A percentile compares a stretch with the other conserved stretches of the same genome.
Conservation (phyloP, 2,888 invertebrate species). For the Euplagia quadripunctaria region DNA sequence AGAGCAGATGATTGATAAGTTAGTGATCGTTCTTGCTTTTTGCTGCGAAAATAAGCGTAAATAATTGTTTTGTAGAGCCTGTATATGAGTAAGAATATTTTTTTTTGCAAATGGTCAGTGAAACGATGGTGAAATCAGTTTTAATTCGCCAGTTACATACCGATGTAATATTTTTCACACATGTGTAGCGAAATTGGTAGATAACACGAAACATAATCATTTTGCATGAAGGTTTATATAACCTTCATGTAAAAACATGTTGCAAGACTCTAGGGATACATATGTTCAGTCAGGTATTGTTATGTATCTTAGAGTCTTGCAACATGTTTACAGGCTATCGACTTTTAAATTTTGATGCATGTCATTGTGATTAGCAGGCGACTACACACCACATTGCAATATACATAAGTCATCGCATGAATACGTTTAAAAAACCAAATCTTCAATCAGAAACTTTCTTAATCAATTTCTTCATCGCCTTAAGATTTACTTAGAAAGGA, state of each 20-base stretch:
- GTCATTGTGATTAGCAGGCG: not conserved
- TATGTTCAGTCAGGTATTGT: not conserved
- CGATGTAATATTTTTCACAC: conserved; percentile 5
- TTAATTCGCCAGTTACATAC: conserved; percentile 17
- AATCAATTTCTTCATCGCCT: no score
- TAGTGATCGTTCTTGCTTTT: not conserved
- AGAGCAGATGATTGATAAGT: not conserved
- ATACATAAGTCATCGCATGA: not conserved
- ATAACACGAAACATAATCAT: conserved; percentile 6
- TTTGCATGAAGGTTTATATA: not conserved
- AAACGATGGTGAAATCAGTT: conserved; percentile 20
- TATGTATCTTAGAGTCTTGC: not conserved
- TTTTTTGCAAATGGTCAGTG: conserved; percentile 9
- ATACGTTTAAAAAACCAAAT: not conserved
- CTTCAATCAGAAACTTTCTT: no score
- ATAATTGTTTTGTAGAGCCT: not conserved
- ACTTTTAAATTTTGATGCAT: not conserved
- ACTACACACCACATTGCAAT: not conserved
- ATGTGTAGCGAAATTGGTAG: conserved; percentile 11
- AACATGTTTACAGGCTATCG: not conserved
- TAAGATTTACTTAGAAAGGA: not conserved
- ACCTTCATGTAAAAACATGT: no score
- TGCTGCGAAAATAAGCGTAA: not conserved
- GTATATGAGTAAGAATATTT: not conserved
- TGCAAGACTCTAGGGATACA: no score